Evolutionary conservation across 2,113 vertebrate species (phyloP).

Genomic region (Acanthisitta chloris): DNA sequence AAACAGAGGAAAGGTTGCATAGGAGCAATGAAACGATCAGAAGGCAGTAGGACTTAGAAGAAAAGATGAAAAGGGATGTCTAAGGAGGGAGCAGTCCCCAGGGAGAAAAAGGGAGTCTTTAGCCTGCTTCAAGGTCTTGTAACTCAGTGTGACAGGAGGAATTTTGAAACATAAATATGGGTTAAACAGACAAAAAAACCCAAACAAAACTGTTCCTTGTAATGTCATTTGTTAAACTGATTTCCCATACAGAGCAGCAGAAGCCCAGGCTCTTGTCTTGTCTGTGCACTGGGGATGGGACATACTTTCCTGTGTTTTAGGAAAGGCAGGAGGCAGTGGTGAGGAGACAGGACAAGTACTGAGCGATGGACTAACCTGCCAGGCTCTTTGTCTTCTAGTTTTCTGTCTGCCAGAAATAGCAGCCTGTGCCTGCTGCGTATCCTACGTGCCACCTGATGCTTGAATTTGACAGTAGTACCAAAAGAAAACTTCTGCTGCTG

Average conservation of each 20-base stretch:
- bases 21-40: neutral
- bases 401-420: neutral
- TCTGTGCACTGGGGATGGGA: fast-evolving
- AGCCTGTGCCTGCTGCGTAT: neutral
- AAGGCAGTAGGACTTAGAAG: neutral
- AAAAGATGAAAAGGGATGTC: neutral
- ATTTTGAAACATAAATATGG: neutral
- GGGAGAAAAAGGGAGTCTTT: neutral
- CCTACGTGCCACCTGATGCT: fast-evolving
- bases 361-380: neutral
- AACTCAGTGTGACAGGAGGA: neutral
- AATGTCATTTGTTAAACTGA: neutral
- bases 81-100: neutral
- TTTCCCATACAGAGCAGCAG: neutral
- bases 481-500: neutral
- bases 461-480: neutral
- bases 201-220: neutral
- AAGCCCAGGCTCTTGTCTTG: neutral
- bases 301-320: neutral
- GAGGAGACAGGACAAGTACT: neutral
- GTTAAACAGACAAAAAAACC: neutral
- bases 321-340: neutral
- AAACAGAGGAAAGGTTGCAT: neutral
- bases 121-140: neutral
- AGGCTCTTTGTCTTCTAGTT: neutral